A percentile compares a stretch with the other conserved stretches of the same genome.
phyloP scores from a whole-genome alignment of 1,140 invertebrate genomes.

The Leucophenga varia region DNA sequence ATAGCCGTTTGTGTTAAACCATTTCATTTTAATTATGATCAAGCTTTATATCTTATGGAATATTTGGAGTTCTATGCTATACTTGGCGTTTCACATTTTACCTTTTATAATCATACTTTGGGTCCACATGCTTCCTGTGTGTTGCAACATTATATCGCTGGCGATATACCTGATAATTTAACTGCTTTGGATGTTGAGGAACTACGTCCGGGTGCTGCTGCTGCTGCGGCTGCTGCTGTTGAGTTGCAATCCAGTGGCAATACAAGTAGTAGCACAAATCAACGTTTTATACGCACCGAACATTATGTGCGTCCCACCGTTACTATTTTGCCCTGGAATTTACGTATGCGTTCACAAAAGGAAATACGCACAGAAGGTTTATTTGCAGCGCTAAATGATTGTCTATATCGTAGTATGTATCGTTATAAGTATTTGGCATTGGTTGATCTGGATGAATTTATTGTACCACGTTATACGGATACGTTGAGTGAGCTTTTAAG shows the following conservation, averaged over 20 bases:
- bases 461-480: constrained; percentile 77
- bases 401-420: constrained; percentile 87
- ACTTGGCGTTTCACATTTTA: constrained; percentile 84
- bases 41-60: constrained; percentile 82
- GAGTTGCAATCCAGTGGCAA: constrained; percentile 26
- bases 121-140: constrained; percentile 76
- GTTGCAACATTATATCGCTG: constrained; percentile 69
- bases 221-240: not conserved
- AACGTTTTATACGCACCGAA: constrained; percentile 24
- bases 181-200: constrained; percentile 40
- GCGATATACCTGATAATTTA: constrained; percentile 40
- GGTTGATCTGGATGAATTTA: constrained; percentile 89
- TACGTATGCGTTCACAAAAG: constrained; percentile 85
- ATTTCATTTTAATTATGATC: constrained; percentile 85
- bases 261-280: constrained; percentile 28
- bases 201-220: constrained; percentile 9
- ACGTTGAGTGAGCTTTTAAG: constrained; percentile 67
- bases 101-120: constrained; percentile 91
- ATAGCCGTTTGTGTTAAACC: constrained; percentile 94
- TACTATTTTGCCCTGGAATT: constrained; percentile 83
- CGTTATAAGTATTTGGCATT: constrained; percentile 77
- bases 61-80: constrained; percentile 89
- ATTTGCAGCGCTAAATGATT: constrained; percentile 91
- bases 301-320: constrained; percentile 64
- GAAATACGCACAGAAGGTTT: constrained; percentile 91